These are phyloP conservation scores for Oxycera nigricornis DNA, from an alignment of 2,888 invertebrate species.

Conservation along the genomic window DNA sequence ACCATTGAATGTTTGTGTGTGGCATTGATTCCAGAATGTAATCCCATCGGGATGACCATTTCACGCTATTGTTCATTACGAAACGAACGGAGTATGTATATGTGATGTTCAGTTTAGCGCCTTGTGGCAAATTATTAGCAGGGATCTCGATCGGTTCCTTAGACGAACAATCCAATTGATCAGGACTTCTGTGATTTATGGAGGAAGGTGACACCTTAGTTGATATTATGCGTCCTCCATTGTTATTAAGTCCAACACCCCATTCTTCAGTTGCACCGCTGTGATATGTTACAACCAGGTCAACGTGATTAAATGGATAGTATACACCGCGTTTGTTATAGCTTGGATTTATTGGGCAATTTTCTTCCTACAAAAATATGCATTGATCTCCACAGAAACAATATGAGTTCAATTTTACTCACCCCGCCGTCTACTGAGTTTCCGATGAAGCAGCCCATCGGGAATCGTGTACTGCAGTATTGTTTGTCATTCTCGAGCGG, in stretches of 20 bases:
- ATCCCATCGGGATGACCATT: slow-evolving; percentile 99
- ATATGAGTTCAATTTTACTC: neutral
- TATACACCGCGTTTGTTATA: slow-evolving; percentile 76
- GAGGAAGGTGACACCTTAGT: slow-evolving; percentile 74
- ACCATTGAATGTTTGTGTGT: slow-evolving; percentile 99
- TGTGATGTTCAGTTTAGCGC: slow-evolving; percentile 69
- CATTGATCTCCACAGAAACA: neutral
- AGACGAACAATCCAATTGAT: slow-evolving; percentile 62
- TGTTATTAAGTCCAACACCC: slow-evolving; percentile 78
- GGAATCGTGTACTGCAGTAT: slow-evolving; percentile 95
- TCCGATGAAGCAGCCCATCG: slow-evolving; percentile 93
- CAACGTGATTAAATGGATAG: slow-evolving; percentile 97
- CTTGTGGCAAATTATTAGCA: slow-evolving; percentile 63
- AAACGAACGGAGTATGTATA: slow-evolving; percentile 91
- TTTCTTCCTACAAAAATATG: slow-evolving; percentile 58
- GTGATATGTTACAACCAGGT: slow-evolving; percentile 91
- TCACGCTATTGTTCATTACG: slow-evolving; percentile 79
- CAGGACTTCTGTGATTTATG: slow-evolving; percentile 64
- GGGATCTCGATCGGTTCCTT: slow-evolving; percentile 76
- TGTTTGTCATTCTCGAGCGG: slow-evolving; percentile 73
- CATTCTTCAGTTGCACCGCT: slow-evolving; percentile 87
- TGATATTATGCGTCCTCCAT: slow-evolving; percentile 87
- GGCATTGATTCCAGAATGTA: slow-evolving; percentile 98
- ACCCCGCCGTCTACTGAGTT: slow-evolving; percentile 56
- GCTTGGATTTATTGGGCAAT: slow-evolving; percentile 67